Evolutionary conservation across 2,888 invertebrate genomes (phyloP), one percentile per base, ranked within the genome.

Genomic region (Melanostoma scalare): DNA sequence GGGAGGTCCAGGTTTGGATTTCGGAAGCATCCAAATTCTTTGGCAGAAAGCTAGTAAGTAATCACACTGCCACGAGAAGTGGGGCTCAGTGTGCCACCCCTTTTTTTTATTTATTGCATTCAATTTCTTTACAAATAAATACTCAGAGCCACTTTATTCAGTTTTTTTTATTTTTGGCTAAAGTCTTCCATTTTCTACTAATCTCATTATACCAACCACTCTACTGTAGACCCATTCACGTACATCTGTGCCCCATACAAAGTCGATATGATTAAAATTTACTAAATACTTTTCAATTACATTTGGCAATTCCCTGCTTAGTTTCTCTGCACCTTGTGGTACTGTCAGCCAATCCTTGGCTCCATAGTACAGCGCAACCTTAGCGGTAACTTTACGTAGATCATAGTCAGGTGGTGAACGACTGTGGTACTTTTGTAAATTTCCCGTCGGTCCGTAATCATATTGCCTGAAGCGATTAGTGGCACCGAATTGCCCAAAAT

Each of bases 181-280:
- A 1, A 75, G 5, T 46, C 46, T 10, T 6, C 61, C 53, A 6
- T 5, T 2, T 35, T 89, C 88, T 5, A 86, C 68, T 52, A 86
- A 72, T 76, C 91, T 91, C 89, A 95, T 93, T 33, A 93, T 90
- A 69, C 91, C 91, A 30, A 94, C 89, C 46, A 94, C 89, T 85
- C 92, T 92, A 69, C 94, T 90, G 87, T 94, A 95, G 0, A 95
- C 88, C 74, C 95, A 88, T 3, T 91, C 90, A 72, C 92, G 92
- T 0, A 93, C 93, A 88, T 94, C 92, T n/a, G 93, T 93, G n/a
- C 93, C 95, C 93, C 94, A 94, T 85, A 94, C 90, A 88, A 95
- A 95, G 88, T 95, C 95, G 79, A 95, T 88, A 88, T 95, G 95
- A 88, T 93, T 95, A 87, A 95, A 95, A 0, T 93, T 92, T 8